Evolutionary conservation across 2,888 invertebrate species (phyloP), one percentile per base, ranked within the genome.

Genomic region (Seira musarum): DNA sequence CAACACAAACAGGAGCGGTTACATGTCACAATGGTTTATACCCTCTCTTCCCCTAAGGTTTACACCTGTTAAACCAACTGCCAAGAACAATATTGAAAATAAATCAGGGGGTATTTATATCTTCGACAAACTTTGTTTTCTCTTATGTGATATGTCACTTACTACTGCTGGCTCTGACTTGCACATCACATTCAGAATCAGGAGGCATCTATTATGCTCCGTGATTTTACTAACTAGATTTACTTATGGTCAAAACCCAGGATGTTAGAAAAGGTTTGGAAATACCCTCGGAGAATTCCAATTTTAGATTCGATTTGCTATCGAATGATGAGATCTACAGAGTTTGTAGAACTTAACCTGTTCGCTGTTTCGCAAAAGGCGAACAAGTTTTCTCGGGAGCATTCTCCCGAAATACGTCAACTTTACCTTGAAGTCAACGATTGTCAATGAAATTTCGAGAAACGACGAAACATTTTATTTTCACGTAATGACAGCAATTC

Each of bases 51-150:
- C 67, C 67, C 22, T 46, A 57, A 57, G 57, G 57, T 57, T 57
- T 57, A 57, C 57, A 67, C 67, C 67, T 67, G 67, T 67, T 67
- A 40, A 67, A 67, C 67, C 49, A 22, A 21, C 6, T 67, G 67
- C 46, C 67, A 67, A n/a, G n/a, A n/a, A n/a, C n/a, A n/a, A n/a
- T n/a, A n/a, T n/a, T n/a, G n/a, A n/a, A n/a, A n/a, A n/a, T n/a
- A n/a, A n/a, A n/a, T n/a, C n/a, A n/a, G n/a, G n/a, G n/a, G n/a
- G n/a, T n/a, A n/a, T n/a, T n/a, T n/a, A n/a, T n/a, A n/a, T n/a
- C n/a, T n/a, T n/a, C n/a, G n/a, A n/a, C n/a, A n/a, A n/a, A n/a
- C n/a, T n/a, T n/a, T n/a, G n/a, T n/a, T n/a, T n/a, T n/a, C n/a
- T n/a, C n/a, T n/a, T n/a, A n/a, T n/a, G n/a, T n/a, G n/a, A n/a